Evolutionary conservation across 2,113 vertebrate genomes (phyloP).

Genomic region (Tricholaema leucomelas): DNA sequence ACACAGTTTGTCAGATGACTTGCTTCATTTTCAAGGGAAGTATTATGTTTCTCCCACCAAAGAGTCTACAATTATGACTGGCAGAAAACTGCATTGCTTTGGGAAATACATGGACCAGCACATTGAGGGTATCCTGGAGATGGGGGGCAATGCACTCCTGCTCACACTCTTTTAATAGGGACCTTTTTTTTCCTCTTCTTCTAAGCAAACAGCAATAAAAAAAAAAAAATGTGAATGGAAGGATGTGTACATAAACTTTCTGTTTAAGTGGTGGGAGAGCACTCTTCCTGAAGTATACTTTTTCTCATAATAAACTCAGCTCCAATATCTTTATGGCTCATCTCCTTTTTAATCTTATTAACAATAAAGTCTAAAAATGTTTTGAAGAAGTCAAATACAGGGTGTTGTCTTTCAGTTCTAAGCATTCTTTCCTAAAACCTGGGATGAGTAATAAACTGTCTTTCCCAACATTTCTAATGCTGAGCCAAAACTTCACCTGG

Average conservation of each 20-base stretch:
- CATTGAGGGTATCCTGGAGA: constrained; percentile 46
- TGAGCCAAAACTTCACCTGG: neutral
- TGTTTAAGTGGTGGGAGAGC: constrained; percentile 76
- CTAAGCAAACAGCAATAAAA: constrained; percentile 86
- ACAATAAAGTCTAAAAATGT: constrained; percentile 75
- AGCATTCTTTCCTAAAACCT: constrained; percentile 55
- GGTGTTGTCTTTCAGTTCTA: constrained; percentile 55
- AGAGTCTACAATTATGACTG: constrained; percentile 34
- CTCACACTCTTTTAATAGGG: constrained; percentile 69
- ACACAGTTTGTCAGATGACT: constrained; percentile 62
- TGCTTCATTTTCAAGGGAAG: constrained; percentile 69
- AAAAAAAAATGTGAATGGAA: constrained; percentile 81
- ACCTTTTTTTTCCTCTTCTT: constrained; percentile 61
- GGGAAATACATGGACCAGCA: constrained; percentile 8
- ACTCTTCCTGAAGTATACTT: constrained; percentile 72
- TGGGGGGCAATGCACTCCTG: constrained; percentile 50
- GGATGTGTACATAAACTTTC: constrained; percentile 78
- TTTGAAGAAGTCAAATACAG: constrained; percentile 71
- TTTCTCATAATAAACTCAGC: constrained; percentile 77
- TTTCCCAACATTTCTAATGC: constrained; percentile 23
- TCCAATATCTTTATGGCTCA: constrained; percentile 80
- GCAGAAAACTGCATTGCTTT: constrained; percentile 57
- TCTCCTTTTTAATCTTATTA: constrained; percentile 81
- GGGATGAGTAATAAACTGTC: constrained; percentile 56
- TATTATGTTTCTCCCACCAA: constrained; percentile 68